phyloP scores from a whole-genome alignment of 2,113 vertebrate species.

The Ramphastos sulfuratus region DNA sequence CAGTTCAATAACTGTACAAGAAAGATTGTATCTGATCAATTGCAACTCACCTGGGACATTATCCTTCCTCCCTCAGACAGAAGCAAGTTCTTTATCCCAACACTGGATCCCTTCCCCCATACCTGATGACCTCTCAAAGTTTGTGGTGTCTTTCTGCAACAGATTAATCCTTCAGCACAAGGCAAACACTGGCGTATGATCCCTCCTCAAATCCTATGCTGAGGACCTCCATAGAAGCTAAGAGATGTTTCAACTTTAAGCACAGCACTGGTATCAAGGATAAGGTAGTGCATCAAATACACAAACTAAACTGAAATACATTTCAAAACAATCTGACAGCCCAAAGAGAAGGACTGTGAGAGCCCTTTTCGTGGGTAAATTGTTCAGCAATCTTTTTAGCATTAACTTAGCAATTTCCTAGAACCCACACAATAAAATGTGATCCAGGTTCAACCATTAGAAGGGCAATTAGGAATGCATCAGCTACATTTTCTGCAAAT shows the following conservation, averaged over 20 bases:
- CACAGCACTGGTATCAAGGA: neutral
- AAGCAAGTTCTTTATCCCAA: neutral
- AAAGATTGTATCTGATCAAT: neutral
- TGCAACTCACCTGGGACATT: neutral
- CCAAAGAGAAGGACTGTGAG: neutral
- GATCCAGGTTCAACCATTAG: neutral
- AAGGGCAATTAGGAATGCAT: neutral
- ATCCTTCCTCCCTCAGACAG: neutral
- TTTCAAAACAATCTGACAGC: neutral
- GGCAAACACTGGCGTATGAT: neutral
- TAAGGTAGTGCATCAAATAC: neutral
- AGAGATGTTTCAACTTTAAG: neutral
- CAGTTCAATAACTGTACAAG: neutral
- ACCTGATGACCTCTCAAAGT: accelerated
- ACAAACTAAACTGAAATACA: neutral
- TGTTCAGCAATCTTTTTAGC: neutral
- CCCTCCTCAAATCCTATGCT: neutral
- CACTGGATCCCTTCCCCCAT: neutral
- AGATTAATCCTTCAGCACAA: neutral
- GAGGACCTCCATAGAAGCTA: neutral
- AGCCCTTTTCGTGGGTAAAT: neutral
- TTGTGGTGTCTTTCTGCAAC: neutral
- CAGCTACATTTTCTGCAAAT: neutral
- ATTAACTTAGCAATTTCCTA: neutral
- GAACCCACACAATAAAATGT: neutral